These are phyloP conservation scores for Aythya baeri DNA, from an alignment of 2,113 vertebrate species.

Conservation along the genomic window DNA sequence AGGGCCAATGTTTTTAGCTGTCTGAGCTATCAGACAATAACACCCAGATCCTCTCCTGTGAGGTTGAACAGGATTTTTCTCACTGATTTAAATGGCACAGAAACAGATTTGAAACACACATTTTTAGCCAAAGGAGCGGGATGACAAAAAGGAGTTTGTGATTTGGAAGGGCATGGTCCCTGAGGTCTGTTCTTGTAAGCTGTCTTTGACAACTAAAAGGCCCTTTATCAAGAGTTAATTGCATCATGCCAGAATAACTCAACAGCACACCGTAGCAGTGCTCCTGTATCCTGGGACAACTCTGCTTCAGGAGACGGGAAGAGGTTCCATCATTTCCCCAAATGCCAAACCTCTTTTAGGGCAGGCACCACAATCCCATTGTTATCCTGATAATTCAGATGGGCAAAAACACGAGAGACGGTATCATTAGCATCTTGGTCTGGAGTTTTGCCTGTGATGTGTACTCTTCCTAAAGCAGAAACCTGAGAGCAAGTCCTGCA, in stretches of 20 bases:
- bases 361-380: too few relatives aligned
- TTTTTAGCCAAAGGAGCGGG: neutral
- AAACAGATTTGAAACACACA: neutral
- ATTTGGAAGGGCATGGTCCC: neutral
- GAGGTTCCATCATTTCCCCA: neutral
- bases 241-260: neutral
- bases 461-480: neutral
- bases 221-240: neutral
- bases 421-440: accelerated
- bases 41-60: neutral
- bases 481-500: neutral
- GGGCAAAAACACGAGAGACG: neutral
- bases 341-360: neutral
- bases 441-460: neutral
- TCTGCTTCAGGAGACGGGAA: neutral
- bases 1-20: neutral
- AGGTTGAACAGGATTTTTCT: neutral
- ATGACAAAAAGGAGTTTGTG: accelerated
- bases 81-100: neutral
- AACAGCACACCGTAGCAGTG: neutral
- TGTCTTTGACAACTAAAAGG: neutral
- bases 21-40: neutral
- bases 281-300: neutral
- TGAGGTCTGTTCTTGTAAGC: neutral
- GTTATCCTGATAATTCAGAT: neutral